Percentiles rank a stretch among this genome's conserved stretches.
Evolutionary conservation across 2,113 vertebrate species (phyloP).

Genomic region (Rhipidura dahli): DNA sequence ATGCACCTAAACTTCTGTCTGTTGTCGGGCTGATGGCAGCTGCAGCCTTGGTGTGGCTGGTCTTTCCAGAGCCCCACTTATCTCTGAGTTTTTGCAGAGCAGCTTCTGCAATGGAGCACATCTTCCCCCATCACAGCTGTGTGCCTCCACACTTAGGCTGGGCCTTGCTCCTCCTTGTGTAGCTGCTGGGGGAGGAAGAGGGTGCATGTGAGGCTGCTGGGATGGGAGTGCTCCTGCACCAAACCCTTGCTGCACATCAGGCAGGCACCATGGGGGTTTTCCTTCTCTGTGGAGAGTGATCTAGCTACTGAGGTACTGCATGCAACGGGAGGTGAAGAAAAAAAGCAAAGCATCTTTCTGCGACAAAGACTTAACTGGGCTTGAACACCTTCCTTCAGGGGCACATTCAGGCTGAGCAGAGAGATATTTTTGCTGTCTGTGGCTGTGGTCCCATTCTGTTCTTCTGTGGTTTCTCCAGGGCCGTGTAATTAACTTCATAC

Average conservation of each 20-base stretch:
- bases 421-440: not conserved
- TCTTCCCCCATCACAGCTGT: not conserved
- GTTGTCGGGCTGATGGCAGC: not conserved
- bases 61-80: not conserved
- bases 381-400: not conserved
- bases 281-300: not conserved
- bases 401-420: not conserved
- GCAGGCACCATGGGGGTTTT: not conserved
- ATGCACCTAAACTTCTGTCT: not conserved
- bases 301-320: not conserved
- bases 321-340: not conserved
- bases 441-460: not conserved
- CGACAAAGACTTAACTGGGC: not conserved
- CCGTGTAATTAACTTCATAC: not conserved
- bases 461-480: conserved; percentile 15
- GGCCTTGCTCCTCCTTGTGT: not conserved
- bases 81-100: not conserved
- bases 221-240: not conserved
- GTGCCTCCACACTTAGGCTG: not conserved
- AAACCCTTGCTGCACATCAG: not conserved
- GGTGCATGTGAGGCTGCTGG: not conserved
- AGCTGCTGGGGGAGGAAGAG: not conserved
- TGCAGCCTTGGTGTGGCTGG: accelerated
- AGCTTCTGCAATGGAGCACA: not conserved
- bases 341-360: not conserved